Percentiles rank a stretch among this genome's conserved stretches.
Conservation (phyloP, 2,113 vertebrate genomes). For the Jacana jacana region DNA sequence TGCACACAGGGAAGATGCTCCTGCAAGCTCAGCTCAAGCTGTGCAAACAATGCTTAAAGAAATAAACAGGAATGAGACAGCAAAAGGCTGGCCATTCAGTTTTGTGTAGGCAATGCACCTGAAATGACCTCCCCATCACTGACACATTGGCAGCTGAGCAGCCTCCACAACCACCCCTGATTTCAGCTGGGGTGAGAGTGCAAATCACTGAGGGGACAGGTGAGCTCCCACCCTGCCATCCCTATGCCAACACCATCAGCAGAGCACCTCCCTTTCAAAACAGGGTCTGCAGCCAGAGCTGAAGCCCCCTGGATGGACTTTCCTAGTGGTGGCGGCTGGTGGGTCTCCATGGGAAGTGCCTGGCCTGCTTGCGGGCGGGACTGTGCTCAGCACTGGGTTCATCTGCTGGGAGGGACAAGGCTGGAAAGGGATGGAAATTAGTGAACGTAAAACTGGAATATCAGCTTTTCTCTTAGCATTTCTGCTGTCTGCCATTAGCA, state of each 20-base stretch:
- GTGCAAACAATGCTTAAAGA: neutral
- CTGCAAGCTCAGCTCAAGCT: neutral
- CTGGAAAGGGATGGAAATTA: neutral
- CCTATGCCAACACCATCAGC: neutral
- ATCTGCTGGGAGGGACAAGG: neutral
- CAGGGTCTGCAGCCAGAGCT: neutral
- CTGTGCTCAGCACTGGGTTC: neutral
- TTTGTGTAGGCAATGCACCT: neutral
- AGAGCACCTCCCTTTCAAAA: neutral
- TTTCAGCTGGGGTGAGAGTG: neutral
- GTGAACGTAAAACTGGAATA: neutral
- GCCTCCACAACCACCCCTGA: no score
- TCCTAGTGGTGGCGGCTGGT: neutral
- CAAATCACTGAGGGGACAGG: neutral
- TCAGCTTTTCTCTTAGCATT: neutral
- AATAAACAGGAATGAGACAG: neutral
- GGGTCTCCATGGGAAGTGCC: neutral
- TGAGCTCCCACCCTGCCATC: neutral
- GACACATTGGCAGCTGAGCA: neutral
- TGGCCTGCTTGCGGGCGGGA: neutral
- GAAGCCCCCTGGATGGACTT: neutral
- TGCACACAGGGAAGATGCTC: neutral
- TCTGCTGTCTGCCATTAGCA: neutral
- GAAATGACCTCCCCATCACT: no score
- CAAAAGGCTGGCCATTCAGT: fast-evolving